Conservation (phyloP, 2,797 vertebrate species). For the Xerus rutilus region DNA sequence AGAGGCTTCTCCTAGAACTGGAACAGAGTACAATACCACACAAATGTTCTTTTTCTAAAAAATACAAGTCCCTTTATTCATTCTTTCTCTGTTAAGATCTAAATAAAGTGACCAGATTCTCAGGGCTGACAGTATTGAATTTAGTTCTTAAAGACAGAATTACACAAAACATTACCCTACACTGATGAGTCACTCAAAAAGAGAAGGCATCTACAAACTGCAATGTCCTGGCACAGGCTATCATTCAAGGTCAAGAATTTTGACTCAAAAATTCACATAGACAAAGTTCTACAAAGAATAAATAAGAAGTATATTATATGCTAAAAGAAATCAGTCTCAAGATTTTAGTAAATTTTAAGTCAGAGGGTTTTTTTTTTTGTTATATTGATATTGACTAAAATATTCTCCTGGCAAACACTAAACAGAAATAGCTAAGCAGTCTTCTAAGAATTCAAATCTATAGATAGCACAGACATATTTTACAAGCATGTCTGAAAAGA, state of each 20-base stretch:
- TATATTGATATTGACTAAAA: not conserved
- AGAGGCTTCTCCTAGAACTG: not conserved
- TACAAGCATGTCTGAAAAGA: constrained; percentile 66
- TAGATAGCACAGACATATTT: constrained; percentile 46
- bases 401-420: not conserved
- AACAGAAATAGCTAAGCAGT: constrained; percentile 30
- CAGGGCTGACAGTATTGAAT: not conserved
- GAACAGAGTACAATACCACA: not conserved
- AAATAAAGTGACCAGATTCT: constrained; percentile 38
- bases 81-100: not conserved
- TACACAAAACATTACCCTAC: not conserved
- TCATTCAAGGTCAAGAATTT: not conserved
- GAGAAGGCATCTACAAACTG: not conserved
- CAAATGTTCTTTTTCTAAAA: not conserved
- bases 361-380: not conserved
- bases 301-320: not conserved
- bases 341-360: constrained; percentile 13
- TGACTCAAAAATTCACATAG: not conserved
- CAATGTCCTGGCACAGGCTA: too few species aligned
- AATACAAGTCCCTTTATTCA: not conserved
- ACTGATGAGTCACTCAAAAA: not conserved
- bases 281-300: not conserved
- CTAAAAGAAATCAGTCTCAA: not conserved
- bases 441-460: constrained; percentile 60
- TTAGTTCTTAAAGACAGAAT: constrained; percentile 25